Conservation (phyloP, 2,888 invertebrate species). For the Spilosoma lubricipeda region DNA sequence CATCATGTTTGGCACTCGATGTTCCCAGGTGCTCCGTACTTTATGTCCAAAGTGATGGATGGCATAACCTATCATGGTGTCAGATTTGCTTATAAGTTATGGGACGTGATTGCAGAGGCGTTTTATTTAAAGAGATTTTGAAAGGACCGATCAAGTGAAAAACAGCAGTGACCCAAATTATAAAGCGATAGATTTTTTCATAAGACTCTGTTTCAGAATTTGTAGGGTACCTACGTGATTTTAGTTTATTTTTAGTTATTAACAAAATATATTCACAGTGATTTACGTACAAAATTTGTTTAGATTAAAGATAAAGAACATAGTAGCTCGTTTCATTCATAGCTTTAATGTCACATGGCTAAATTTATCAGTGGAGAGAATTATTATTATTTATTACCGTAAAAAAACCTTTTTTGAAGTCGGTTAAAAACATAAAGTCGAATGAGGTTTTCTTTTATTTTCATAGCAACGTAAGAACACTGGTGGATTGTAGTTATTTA, state of each 20-base stretch:
- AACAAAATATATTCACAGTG: background rate
- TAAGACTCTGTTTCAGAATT: background rate
- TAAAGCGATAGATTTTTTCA: background rate
- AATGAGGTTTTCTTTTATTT: too few species aligned
- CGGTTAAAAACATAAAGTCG: too few species aligned
- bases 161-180: background rate
- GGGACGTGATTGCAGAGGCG: background rate
- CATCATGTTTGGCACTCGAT: slow-evolving; percentile 25
- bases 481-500: too few species aligned
- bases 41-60: slow-evolving; percentile 28
- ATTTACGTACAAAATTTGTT: background rate
- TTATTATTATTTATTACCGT: too few species aligned
- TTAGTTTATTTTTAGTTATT: background rate
- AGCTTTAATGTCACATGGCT: background rate
- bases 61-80: slow-evolving; percentile 13
- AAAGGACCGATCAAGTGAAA: background rate
- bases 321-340: background rate
- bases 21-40: slow-evolving; percentile 19
- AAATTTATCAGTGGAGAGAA: background rate
- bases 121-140: background rate
- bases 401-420: too few species aligned
- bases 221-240: background rate
- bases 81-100: slow-evolving; percentile 22
- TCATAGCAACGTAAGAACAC: too few species aligned
- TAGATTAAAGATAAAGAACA: background rate